A percentile compares a stretch with the other conserved stretches of the same genome.
Evolutionary conservation across 2,888 invertebrate genomes (phyloP).

Genomic region (Hydrotaea cyrtoneurina): DNA sequence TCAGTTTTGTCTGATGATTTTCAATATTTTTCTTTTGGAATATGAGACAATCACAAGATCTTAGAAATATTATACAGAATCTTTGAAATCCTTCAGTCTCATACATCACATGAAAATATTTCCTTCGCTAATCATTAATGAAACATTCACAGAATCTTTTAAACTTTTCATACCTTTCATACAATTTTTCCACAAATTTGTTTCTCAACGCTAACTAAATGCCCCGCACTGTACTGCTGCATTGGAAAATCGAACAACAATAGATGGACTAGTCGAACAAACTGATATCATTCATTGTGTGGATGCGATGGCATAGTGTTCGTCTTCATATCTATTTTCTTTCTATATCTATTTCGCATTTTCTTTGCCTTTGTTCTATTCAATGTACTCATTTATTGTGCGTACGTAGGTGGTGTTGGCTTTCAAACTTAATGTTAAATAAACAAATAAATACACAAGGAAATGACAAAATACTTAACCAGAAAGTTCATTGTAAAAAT

Average conservation of each 20-base stretch:
- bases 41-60: too few species aligned
- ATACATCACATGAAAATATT: too few species aligned
- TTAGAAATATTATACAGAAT: too few species aligned
- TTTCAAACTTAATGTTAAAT: conserved; percentile 57
- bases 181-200: too few species aligned
- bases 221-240: not conserved
- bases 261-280: not conserved
- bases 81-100: too few species aligned
- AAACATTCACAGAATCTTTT: too few species aligned
- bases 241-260: not conserved
- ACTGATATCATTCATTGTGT: not conserved
- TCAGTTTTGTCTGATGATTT: too few species aligned
- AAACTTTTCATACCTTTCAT: not conserved
- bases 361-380: conserved; percentile 21
- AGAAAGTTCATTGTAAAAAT: conserved; percentile 8
- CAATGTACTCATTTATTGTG: conserved; percentile 37
- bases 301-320: not conserved
- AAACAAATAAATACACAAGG: conserved; percentile 33
- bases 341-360: not conserved
- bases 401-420: conserved; percentile 44
- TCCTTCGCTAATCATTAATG: too few species aligned
- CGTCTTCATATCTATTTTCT: not conserved
- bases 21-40: too few species aligned
- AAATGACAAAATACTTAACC: conserved; percentile 35
- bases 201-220: not conserved